phyloP scores from a whole-genome alignment of 1,140 invertebrate species.

The Trialeurodes vaporariorum region DNA sequence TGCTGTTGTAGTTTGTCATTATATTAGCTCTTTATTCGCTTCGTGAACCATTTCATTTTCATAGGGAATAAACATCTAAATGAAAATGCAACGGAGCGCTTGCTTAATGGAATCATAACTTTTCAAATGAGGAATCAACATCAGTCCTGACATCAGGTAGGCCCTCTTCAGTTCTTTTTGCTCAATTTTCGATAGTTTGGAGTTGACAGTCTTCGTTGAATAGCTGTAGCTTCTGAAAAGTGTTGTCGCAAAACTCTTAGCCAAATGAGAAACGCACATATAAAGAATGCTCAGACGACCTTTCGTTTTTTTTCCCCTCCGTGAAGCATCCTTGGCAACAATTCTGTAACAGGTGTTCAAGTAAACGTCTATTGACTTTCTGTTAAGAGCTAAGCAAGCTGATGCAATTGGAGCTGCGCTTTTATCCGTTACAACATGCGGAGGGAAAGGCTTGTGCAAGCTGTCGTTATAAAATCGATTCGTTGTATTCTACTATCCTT shows the following conservation, averaged over 20 bases:
- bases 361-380: neutral
- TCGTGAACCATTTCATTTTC: neutral
- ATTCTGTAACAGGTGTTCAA: neutral
- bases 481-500: neutral
- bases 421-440: neutral
- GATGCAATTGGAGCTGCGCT: neutral
- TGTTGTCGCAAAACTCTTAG: neutral
- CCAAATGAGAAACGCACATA: neutral
- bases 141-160: neutral
- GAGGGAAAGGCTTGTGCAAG: neutral
- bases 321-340: neutral
- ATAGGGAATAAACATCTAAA: neutral
- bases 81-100: neutral
- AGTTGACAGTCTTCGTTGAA: neutral
- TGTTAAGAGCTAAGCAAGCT: neutral
- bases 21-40: neutral
- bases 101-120: neutral
- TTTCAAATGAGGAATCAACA: neutral
- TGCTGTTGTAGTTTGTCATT: neutral
- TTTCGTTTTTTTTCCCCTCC: neutral
- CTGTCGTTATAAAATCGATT: neutral
- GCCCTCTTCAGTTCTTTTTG: neutral
- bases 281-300: neutral
- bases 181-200: neutral
- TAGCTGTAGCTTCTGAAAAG: neutral